These are phyloP conservation scores for Peromyscus leucopus DNA, from an alignment of 2,113 vertebrate species.

Conservation along the genomic window DNA sequence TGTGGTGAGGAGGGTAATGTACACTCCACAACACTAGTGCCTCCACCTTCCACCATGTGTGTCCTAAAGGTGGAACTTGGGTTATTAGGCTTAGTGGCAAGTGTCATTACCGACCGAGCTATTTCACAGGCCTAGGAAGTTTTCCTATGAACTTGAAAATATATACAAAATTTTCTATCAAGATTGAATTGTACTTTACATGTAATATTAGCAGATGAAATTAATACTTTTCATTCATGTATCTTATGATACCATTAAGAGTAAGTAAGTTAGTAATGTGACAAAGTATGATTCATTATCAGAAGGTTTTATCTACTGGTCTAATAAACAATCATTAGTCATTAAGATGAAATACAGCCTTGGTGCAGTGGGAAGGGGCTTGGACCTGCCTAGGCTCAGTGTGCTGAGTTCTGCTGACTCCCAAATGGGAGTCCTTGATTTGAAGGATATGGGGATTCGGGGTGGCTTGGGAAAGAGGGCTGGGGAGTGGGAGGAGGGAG, in stretches of 20 bases:
- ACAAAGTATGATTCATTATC: constrained; percentile 1
- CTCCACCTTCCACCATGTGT: not conserved
- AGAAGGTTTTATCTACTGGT: not conserved
- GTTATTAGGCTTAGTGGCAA: not conserved
- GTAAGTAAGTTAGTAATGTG: not conserved
- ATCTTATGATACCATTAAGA: constrained; percentile 15
- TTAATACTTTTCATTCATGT: constrained; percentile 1
- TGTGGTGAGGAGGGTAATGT: too few relatives aligned
- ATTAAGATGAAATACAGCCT: not conserved
- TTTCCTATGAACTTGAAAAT: not conserved
- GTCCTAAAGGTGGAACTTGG: not conserved
- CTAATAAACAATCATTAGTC: not conserved
- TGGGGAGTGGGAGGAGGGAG: too few relatives aligned
- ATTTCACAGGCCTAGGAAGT: not conserved
- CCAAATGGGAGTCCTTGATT: too few relatives aligned
- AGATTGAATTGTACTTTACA: not conserved
- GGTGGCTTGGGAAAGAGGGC: too few relatives aligned
- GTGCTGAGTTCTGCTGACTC: too few relatives aligned
- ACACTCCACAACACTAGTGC: not conserved
- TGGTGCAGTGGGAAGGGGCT: too few relatives aligned
- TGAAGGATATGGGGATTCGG: too few relatives aligned
- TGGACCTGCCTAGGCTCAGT: too few relatives aligned
- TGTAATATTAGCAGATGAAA: not conserved
- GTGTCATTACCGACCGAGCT: not conserved
- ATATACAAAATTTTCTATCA: not conserved